Evolutionary conservation across 35 echinoderm and acorn worm genomes (phyloP).

Genomic region (Amphiura filiformis): DNA sequence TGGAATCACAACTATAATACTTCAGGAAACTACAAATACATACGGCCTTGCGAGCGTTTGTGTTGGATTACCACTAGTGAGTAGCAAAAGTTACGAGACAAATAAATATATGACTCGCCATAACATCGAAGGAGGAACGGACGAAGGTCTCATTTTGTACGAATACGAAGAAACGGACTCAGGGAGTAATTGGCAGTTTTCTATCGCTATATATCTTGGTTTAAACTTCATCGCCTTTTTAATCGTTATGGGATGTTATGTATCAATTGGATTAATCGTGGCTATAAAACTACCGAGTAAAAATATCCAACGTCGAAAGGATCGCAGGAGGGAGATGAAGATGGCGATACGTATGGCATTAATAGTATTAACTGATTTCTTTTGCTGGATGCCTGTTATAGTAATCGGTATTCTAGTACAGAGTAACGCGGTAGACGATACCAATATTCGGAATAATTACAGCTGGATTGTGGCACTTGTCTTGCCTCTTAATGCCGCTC

Average conservation of each 20-base stretch:
- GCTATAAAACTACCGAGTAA: slow-evolving; percentile 1
- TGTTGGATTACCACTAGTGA: slow-evolving; percentile 57
- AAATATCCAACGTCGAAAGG: slow-evolving; percentile 7
- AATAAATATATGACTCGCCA: background rate
- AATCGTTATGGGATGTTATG: slow-evolving; percentile 8
- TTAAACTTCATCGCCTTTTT: slow-evolving; percentile 14
- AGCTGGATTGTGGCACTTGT: slow-evolving; percentile 42
- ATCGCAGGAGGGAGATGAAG: slow-evolving; percentile 24
- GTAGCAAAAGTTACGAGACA: background rate
- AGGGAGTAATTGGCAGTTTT: background rate
- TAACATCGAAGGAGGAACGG: background rate
- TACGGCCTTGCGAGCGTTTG: slow-evolving; percentile 66
- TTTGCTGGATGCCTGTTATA: slow-evolving; percentile 58
- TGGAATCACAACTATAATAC: slow-evolving; percentile 21
- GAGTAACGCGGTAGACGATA: slow-evolving; percentile 8
- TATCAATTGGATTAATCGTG: slow-evolving; percentile 16
- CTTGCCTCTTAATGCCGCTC: slow-evolving; percentile 36
- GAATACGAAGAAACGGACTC: background rate
- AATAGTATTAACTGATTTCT: slow-evolving; percentile 45
- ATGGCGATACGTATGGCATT: slow-evolving; percentile 52
- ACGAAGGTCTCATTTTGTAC: background rate
- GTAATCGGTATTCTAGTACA: slow-evolving; percentile 39
- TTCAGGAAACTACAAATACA: background rate
- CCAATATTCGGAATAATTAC: slow-evolving; percentile 14
- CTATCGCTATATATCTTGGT: slow-evolving; percentile 6